Conservation (phyloP, 1,140 invertebrate species). For the Cyclina sinensis region DNA sequence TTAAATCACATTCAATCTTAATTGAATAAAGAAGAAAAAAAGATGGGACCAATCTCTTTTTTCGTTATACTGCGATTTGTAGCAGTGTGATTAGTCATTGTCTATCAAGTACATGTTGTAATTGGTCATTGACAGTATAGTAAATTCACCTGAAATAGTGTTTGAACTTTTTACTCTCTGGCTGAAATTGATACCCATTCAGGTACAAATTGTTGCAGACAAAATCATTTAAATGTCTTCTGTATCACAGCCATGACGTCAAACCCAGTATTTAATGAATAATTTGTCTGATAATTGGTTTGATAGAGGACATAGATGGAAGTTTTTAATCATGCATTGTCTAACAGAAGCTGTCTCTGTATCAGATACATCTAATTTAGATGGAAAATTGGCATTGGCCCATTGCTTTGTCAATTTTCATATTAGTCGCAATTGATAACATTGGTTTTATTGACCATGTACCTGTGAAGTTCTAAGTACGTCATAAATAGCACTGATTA, state of each 20-base stretch:
- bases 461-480: neutral
- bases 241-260: neutral
- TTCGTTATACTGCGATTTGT: too few relatives aligned
- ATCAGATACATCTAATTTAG: constrained; percentile 8
- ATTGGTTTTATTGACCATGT: neutral
- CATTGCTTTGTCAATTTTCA: neutral
- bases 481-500: too few relatives aligned
- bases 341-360: neutral
- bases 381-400: neutral
- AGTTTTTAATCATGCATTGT: constrained; percentile 23
- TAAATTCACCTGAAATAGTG: too few relatives aligned
- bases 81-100: too few relatives aligned
- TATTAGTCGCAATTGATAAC: neutral
- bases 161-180: too few relatives aligned
- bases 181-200: too few relatives aligned
- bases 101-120: too few relatives aligned
- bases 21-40: too few relatives aligned
- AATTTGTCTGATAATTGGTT: constrained; percentile 12
- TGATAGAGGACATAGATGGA: neutral
- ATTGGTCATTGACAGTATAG: too few relatives aligned
- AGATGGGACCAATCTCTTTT: too few relatives aligned
- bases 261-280: constrained; percentile 19
- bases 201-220: neutral
- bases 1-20: too few relatives aligned
- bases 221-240: neutral